phyloP scores from a whole-genome alignment of 2,888 invertebrate genomes.

The Heliothis peltigera region DNA sequence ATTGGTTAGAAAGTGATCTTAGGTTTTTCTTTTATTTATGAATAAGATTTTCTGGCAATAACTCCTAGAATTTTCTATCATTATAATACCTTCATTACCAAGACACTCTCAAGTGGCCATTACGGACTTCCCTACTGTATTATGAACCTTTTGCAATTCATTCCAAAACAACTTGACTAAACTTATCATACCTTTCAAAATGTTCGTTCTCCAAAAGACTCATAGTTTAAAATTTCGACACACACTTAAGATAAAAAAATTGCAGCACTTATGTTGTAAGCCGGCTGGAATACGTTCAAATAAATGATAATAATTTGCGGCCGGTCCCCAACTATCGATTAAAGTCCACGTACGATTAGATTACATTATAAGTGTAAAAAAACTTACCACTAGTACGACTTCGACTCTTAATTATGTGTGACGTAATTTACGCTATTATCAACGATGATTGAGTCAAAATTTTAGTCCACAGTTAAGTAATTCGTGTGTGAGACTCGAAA shows the following conservation, averaged over 20 bases:
- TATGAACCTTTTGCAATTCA: neutral
- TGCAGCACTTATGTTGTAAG: conserved; percentile 12
- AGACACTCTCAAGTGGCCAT: conserved; percentile 15
- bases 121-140: neutral
- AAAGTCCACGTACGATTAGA: conserved; percentile 47
- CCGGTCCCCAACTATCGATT: conserved; percentile 41
- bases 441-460: conserved; percentile 52
- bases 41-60: neutral
- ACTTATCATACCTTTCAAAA: conserved; percentile 26
- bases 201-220: conserved; percentile 23
- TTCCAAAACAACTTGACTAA: conserved; percentile 2
- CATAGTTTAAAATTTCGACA: conserved; percentile 26
- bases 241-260: conserved; percentile 32
- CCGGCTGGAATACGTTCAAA: conserved; percentile 5
- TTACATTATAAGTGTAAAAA: conserved; percentile 32
- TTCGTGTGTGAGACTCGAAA: conserved; percentile 20
- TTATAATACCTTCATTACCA: neutral
- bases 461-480: conserved; percentile 46
- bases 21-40: no score
- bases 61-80: neutral
- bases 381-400: conserved; percentile 51
- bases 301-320: conserved; percentile 33
- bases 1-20: no score
- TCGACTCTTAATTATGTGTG: conserved; percentile 48
- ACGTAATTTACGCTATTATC: conserved; percentile 51